Evolutionary conservation across 2,797 vertebrate species (phyloP).

Genomic region (Liparis tanakae): DNA sequence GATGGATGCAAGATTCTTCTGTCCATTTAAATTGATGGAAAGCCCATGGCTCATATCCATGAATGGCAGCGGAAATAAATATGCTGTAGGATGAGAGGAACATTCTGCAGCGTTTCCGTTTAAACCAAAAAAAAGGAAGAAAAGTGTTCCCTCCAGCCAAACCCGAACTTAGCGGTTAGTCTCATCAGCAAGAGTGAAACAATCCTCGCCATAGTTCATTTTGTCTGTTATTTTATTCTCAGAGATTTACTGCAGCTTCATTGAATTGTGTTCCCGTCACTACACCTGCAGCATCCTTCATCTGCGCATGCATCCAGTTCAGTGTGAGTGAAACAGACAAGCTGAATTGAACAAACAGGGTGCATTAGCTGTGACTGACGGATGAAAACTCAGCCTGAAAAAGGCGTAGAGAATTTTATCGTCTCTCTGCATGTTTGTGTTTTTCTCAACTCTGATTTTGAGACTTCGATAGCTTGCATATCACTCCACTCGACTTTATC

Average conservation of each 20-base stretch:
- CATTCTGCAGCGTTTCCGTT: neutral
- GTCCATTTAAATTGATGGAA: constrained; percentile 44
- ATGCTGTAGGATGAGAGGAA: constrained; percentile 13
- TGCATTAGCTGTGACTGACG: constrained; percentile 68
- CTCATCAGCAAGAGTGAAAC: constrained; percentile 28
- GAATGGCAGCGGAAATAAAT: constrained; percentile 27
- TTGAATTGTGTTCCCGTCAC: constrained; percentile 34
- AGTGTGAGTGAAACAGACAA: constrained; percentile 65
- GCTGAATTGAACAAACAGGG: constrained; percentile 63
- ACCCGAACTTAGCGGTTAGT: constrained; percentile 13
- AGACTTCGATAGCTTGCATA: constrained; percentile 61
- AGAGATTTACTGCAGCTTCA: constrained; percentile 34
- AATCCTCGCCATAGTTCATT: constrained; percentile 27
- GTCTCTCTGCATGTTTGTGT: constrained; percentile 56
- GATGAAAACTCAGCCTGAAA: constrained; percentile 56
- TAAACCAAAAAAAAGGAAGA: too few species aligned
- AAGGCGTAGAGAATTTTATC: constrained; percentile 54
- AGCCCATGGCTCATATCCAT: constrained; percentile 7
- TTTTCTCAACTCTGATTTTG: constrained; percentile 52
- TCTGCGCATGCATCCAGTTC: constrained; percentile 39
- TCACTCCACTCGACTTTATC: constrained; percentile 68
- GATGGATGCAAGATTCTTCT: constrained; percentile 28
- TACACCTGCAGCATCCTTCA: constrained; percentile 42
- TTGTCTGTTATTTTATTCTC: constrained; percentile 36
- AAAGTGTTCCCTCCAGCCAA: constrained; percentile 1